Evolutionary conservation across 64 coral and sea anemone species (phyloP), one percentile per base, ranked within the genome.

Genomic region (Stichodactyla helianthus): DNA sequence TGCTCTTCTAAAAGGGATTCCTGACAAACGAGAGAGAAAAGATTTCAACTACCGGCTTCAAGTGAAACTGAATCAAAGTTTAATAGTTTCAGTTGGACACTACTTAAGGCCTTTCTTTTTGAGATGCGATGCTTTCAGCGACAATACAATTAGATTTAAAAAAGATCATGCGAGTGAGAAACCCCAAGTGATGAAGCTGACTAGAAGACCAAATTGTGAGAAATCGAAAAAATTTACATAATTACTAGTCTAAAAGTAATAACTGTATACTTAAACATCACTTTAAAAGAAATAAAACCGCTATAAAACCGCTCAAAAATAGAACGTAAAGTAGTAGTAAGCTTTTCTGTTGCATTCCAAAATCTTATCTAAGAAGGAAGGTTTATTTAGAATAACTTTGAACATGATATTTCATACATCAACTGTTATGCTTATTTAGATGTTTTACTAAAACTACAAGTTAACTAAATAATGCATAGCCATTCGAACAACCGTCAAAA

Each of bases 1-100:
- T 99, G 97, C n/a, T 99, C 97, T 50, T 99, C 97, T 5, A 92
- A 74, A 71, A 99, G 91, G 56, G 93, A 57, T 0, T 93, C 91
- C 90, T 99, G 83, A 51, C 84, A 77, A 54, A 26, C 54, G 26
- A 83, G 18, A 53, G 86, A 83, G 82, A 12, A 23, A 60, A 90
- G 18, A 11, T 6, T 74, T 74, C 25, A 74, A 28, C 27, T 74
- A 74, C 68, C 68, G 68, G 68, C 68, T 10, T 74, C 68, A n/a
- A 64, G n/a, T 77, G 52, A 12, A 64, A 58, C 10, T 64, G 19
- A 85, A 53, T 85, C 55, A 23, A 67, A 50, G 14, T 59, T 83
- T 19, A 53, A 31, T 31, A 74, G 25, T 70, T 31, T 74, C 68
- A 74, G n/a, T 74, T 74, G 22, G 25, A 13, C 68, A 31, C 0